Conservation (phyloP, 2,888 invertebrate genomes). For the Polyommatus icarus region DNA sequence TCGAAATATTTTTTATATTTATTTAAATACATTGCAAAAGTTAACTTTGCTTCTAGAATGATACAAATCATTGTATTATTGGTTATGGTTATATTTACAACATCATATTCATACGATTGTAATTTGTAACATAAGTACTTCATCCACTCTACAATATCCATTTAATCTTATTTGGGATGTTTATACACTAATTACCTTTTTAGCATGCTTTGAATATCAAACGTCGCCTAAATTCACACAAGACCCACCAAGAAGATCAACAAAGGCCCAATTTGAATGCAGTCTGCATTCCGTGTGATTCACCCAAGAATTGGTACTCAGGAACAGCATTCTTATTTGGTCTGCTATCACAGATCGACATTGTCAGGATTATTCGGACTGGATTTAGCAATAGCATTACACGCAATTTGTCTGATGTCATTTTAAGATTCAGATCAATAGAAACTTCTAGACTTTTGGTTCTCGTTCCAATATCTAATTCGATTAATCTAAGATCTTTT, state of each 20-base stretch:
- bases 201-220: not conserved
- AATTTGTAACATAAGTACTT: too few species aligned
- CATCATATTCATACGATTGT: not conserved
- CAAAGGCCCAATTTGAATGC: slow-evolving; percentile 7
- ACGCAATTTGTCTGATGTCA: not conserved
- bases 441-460: slow-evolving; percentile 10
- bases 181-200: not conserved
- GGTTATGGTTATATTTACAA: not conserved
- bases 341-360: slow-evolving; percentile 25
- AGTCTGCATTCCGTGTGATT: slow-evolving; percentile 26
- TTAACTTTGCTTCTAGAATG: not conserved
- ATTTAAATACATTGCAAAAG: not conserved
- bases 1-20: too few species aligned
- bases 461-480: not conserved
- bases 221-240: not conserved
- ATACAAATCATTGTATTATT: not conserved
- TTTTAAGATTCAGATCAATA: not conserved
- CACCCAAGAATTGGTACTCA: slow-evolving; percentile 18
- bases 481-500: not conserved
- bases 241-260: slow-evolving; percentile 15
- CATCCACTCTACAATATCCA: too few species aligned
- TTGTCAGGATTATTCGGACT: slow-evolving; percentile 25
- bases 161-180: not conserved
- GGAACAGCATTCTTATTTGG: slow-evolving; percentile 29
- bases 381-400: slow-evolving; percentile 26